Conservation (phyloP, 2,113 vertebrate genomes). For the Coregonus clupeaformis region DNA sequence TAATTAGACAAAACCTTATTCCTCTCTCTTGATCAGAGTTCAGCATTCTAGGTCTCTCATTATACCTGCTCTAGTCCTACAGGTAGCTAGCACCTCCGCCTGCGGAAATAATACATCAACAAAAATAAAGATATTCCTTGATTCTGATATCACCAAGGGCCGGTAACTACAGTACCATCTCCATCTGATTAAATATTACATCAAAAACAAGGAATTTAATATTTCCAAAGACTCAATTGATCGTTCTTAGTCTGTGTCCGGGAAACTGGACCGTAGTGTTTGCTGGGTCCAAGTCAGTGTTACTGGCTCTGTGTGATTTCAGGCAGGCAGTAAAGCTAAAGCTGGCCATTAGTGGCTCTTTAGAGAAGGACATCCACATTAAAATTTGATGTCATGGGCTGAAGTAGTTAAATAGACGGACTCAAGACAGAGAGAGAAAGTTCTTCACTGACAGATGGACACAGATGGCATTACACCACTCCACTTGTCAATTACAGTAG, state of each 20-base stretch:
- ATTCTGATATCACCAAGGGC: no score
- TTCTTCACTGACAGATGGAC: background rate
- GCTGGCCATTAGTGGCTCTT: constrained; percentile 48
- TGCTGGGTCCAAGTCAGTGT: no score
- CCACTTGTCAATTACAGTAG: no score
- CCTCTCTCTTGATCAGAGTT: constrained; percentile 47
- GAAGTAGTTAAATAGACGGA: background rate
- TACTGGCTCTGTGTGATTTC: background rate
- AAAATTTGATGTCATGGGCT: constrained; percentile 49
- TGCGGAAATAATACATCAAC: background rate
- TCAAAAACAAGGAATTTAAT: no score
- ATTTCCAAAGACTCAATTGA: no score
- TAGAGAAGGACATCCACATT: constrained; percentile 52
- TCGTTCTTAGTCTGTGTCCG: no score
- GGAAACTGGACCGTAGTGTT: no score
- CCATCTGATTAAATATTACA: no score
- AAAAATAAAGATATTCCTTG: no score
- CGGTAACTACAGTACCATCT: no score
- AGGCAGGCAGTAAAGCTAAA: constrained; percentile 36
- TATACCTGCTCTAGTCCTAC: background rate
- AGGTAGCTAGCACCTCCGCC: background rate
- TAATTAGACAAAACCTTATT: constrained; percentile 54
- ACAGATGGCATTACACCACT: background rate
- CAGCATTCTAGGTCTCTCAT: constrained; percentile 20
- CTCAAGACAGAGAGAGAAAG: background rate